These are phyloP conservation scores for Poecilia velifera DNA, from an alignment of 2,797 vertebrate genomes.

Conservation along the genomic window DNA sequence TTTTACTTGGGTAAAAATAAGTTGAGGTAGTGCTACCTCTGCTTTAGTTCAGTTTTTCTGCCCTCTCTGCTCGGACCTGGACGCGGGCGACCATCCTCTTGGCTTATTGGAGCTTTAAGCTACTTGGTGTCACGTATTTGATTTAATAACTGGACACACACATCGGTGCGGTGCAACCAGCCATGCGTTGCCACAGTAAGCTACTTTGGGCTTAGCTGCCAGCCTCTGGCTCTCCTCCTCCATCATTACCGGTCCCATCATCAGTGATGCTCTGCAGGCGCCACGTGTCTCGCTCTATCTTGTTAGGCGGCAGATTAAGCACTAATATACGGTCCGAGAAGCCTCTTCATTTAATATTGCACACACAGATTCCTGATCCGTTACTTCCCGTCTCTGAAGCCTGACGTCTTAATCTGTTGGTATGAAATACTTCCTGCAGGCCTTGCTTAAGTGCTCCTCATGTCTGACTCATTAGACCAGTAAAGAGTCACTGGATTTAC, in stretches of 20 bases:
- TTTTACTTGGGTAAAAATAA: too few species aligned
- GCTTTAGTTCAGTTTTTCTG: neutral
- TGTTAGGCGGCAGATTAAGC: conserved; percentile 72
- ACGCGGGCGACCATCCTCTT: conserved; percentile 41
- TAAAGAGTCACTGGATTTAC: conserved; percentile 27
- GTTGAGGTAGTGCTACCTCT: too few species aligned
- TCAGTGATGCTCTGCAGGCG: conserved; percentile 59
- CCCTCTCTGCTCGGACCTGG: neutral
- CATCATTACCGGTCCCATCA: conserved; percentile 73
- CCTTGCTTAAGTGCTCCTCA: conserved; percentile 17
- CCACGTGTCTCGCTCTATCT: conserved; percentile 60
- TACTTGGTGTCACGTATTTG: conserved; percentile 69
- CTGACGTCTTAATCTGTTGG: conserved; percentile 62
- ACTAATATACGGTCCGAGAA: conserved; percentile 61
- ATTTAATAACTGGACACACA: conserved; percentile 75
- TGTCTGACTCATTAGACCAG: conserved; percentile 33
- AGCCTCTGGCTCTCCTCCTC: conserved; percentile 52
- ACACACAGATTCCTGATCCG: conserved; percentile 50
- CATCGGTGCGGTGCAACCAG: conserved; percentile 41
- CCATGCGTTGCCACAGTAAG: conserved; percentile 59
- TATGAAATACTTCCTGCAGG: conserved; percentile 33
- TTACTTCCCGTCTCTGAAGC: conserved; percentile 44
- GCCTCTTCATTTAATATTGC: conserved; percentile 52
- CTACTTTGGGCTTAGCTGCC: conserved; percentile 72
- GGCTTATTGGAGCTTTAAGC: conserved; percentile 67